Percentiles rank a stretch among this genome's conserved stretches.
phyloP scores from a whole-genome alignment of 1,140 invertebrate species.

The Diachasma alloeum region DNA sequence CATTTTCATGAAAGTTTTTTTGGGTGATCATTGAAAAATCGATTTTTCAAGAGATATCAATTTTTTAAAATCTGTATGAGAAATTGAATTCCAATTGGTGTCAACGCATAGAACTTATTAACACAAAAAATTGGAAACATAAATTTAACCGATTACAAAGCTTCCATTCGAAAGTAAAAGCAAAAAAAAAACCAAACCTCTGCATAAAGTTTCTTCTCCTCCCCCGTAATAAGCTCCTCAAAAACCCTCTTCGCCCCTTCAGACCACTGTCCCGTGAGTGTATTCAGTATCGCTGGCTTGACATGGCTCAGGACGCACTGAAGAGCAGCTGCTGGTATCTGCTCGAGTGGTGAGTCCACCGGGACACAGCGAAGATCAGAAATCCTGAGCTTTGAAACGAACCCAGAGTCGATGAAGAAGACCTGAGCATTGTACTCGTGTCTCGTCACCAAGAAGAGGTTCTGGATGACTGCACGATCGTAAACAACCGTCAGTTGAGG shows the following conservation, averaged over 20 bases:
- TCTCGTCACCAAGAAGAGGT: constrained; percentile 18
- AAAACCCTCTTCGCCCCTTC: constrained; percentile 67
- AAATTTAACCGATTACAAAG: too few relatives aligned
- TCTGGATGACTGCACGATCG: constrained; percentile 56
- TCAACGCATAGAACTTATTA: too few relatives aligned
- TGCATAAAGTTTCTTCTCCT: constrained; percentile 32
- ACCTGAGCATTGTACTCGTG: constrained; percentile 60
- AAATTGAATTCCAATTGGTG: too few relatives aligned
- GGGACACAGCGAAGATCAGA: constrained; percentile 38
- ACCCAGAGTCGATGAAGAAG: constrained; percentile 84
- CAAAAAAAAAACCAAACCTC: too few relatives aligned
- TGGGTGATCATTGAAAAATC: too few relatives aligned
- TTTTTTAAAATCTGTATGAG: too few relatives aligned
- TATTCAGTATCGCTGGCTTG: constrained; percentile 69
- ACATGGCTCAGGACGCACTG: constrained; percentile 76
- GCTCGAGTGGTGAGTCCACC: constrained; percentile 30
- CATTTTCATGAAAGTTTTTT: too few relatives aligned
- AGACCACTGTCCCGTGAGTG: constrained; percentile 70
- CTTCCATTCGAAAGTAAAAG: too few relatives aligned
- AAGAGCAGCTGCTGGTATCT: constrained; percentile 71
- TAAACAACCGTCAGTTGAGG: constrained; percentile 32
- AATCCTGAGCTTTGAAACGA: constrained; percentile 56
- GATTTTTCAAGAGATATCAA: too few relatives aligned
- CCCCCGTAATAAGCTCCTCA: constrained; percentile 39
- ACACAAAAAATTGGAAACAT: too few relatives aligned